These are phyloP conservation scores for Anguilla rostrata DNA, from an alignment of 2,113 vertebrate species.

Conservation along the genomic window DNA sequence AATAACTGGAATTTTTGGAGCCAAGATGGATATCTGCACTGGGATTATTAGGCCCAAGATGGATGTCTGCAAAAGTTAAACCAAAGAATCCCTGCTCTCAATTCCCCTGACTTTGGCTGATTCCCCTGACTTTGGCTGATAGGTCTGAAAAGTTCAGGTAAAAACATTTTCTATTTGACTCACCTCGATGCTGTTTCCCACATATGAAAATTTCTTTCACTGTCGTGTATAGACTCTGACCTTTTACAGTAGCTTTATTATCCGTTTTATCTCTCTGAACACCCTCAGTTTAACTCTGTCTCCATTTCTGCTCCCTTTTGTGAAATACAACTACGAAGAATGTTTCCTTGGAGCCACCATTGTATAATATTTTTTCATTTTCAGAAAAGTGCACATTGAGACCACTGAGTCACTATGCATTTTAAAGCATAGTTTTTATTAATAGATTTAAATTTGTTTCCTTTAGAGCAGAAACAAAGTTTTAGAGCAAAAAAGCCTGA, in stretches of 20 bases:
- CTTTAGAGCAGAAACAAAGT: slow-evolving; percentile 37
- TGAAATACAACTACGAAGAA: slow-evolving; percentile 42
- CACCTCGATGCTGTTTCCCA: slow-evolving; percentile 24
- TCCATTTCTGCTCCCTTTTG: slow-evolving; percentile 31
- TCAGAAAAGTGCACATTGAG: slow-evolving; percentile 38
- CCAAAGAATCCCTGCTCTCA: slow-evolving; percentile 26
- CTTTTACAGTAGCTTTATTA: slow-evolving; percentile 45
- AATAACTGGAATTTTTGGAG: not conserved
- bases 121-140: slow-evolving; percentile 37
- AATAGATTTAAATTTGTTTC: slow-evolving; percentile 38
- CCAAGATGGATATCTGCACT: slow-evolving; percentile 18
- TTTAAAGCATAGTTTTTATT: slow-evolving; percentile 50
- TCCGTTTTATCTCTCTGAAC: slow-evolving; percentile 40
- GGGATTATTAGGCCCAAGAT: slow-evolving; percentile 33
- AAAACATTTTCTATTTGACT: slow-evolving; percentile 42
- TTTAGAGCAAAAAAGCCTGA: slow-evolving; percentile 35
- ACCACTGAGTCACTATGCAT: slow-evolving; percentile 45
- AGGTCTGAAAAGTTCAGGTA: slow-evolving; percentile 30
- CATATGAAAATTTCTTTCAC: slow-evolving; percentile 24
- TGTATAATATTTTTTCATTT: slow-evolving; percentile 46
- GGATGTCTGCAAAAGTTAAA: slow-evolving; percentile 44
- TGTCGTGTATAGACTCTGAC: slow-evolving; percentile 32
- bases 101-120: slow-evolving; percentile 37
- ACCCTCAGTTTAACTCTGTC: slow-evolving; percentile 45
- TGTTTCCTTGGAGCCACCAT: slow-evolving; percentile 51